Evolutionary conservation across 2,797 vertebrate genomes (phyloP).

Genomic region (Rousettus madagascariensis): DNA sequence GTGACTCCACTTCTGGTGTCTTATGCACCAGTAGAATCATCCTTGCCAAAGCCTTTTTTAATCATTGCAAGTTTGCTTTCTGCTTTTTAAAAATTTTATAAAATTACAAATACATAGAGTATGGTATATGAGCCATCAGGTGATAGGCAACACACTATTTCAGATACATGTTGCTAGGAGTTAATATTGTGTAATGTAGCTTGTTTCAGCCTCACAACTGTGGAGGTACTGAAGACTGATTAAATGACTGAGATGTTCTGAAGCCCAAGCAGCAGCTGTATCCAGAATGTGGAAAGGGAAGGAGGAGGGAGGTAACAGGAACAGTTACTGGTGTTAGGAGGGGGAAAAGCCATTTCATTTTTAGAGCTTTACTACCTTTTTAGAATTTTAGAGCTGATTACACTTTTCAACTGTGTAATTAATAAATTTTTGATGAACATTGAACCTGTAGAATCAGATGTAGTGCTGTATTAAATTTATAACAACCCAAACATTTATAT

Average conservation of each 20-base stretch:
- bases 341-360: neutral
- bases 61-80: slow-evolving; percentile 10
- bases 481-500: neutral
- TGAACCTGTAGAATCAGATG: neutral
- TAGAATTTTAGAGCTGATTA: neutral
- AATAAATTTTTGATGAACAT: neutral
- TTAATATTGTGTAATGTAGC: neutral
- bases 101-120: neutral
- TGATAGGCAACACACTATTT: neutral
- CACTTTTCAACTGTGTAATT: neutral
- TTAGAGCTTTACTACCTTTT: neutral
- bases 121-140: neutral
- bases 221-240: neutral
- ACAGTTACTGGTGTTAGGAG: neutral
- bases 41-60: slow-evolving; percentile 15
- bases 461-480: neutral
- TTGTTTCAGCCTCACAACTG: neutral
- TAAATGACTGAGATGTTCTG: neutral
- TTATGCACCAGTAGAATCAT: neutral
- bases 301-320: neutral
- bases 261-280: neutral
- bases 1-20: neutral
- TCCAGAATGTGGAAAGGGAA: neutral
- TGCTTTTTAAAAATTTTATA: slow-evolving; percentile 44
- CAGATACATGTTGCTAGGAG: neutral